phyloP scores from a whole-genome alignment of 2,888 invertebrate genomes.

The Alcis repandata region DNA sequence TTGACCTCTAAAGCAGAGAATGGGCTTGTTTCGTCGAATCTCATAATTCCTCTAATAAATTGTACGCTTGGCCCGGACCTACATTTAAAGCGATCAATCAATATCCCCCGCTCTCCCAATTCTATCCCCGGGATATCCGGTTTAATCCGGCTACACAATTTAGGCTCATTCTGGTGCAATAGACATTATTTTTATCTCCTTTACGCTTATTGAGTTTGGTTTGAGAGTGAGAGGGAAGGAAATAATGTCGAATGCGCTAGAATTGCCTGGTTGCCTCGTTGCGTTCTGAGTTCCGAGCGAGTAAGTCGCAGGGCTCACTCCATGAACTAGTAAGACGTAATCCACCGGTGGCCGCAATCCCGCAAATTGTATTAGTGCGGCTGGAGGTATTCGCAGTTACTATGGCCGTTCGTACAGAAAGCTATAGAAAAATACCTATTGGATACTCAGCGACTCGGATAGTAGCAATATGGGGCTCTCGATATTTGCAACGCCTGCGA shows the following conservation, averaged over 20 bases:
- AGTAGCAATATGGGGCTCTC: too few relatives aligned
- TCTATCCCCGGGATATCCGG: slow-evolving; percentile 16
- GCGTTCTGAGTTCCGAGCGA: slow-evolving; percentile 2
- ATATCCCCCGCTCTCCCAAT: slow-evolving; percentile 4
- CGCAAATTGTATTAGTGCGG: slow-evolving; percentile 67
- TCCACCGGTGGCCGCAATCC: slow-evolving; percentile 66
- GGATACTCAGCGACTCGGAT: too few relatives aligned
- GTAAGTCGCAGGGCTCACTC: slow-evolving; percentile 25
- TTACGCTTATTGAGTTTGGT: background rate
- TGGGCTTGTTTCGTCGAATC: background rate
- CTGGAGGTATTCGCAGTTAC: slow-evolving; percentile 34
- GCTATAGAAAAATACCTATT: background rate
- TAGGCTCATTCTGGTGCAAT: background rate
- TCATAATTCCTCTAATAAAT: background rate
- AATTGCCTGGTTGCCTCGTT: background rate
- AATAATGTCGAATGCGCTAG: background rate
- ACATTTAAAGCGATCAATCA: slow-evolving; percentile 18
- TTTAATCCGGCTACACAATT: slow-evolving; percentile 11
- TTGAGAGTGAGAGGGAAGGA: background rate
- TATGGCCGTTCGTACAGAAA: slow-evolving; percentile 9
- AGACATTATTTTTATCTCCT: slow-evolving; percentile 5
- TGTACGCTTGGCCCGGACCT: background rate
- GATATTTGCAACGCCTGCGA: too few relatives aligned
- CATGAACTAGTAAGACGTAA: slow-evolving; percentile 47
- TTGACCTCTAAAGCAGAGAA: too few relatives aligned